Conservation (phyloP, 1,140 invertebrate genomes). For the Drosophila gunungcola region DNA sequence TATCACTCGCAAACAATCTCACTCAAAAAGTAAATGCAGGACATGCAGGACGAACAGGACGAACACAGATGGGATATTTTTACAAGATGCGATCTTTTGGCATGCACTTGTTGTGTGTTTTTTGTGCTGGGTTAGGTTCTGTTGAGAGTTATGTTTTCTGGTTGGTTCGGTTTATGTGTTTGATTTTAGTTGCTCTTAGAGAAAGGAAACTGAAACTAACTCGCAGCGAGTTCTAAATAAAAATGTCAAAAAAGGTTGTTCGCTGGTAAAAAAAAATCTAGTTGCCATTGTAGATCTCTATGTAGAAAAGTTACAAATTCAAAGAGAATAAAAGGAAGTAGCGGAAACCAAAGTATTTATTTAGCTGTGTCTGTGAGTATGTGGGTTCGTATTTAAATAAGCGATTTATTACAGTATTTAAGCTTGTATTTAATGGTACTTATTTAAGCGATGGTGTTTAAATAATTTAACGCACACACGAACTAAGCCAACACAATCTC, state of each 20-base stretch:
- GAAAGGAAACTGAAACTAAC: constrained; percentile 58
- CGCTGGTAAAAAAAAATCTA: constrained; percentile 40
- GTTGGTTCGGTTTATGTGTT: constrained; percentile 64
- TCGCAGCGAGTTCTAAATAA: constrained; percentile 55
- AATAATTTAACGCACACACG: constrained; percentile 85
- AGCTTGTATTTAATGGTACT: constrained; percentile 56
- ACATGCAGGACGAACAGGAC: constrained; percentile 21
- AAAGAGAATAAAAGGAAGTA: constrained; percentile 65
- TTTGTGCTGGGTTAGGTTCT: constrained; percentile 36
- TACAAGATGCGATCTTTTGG: constrained; percentile 24
- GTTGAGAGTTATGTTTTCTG: constrained; percentile 52
- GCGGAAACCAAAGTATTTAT: constrained; percentile 59
- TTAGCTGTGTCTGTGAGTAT: constrained; percentile 48
- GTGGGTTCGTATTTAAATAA: constrained; percentile 61
- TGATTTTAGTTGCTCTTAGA: constrained; percentile 72
- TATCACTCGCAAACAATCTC: constrained; percentile 5
- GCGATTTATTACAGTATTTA: constrained; percentile 53
- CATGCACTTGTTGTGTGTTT: constrained; percentile 51
- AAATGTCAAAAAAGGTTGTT: constrained; percentile 43
- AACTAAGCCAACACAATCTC: constrained; percentile 64
- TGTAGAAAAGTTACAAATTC: constrained; percentile 57
- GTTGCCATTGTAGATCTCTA: constrained; percentile 34
- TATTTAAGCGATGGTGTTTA: constrained; percentile 78
- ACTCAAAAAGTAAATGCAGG: constrained; percentile 10
- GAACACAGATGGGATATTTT: constrained; percentile 17